Evolutionary conservation across 2,113 vertebrate species (phyloP).

Genomic region (Labeo catla): DNA sequence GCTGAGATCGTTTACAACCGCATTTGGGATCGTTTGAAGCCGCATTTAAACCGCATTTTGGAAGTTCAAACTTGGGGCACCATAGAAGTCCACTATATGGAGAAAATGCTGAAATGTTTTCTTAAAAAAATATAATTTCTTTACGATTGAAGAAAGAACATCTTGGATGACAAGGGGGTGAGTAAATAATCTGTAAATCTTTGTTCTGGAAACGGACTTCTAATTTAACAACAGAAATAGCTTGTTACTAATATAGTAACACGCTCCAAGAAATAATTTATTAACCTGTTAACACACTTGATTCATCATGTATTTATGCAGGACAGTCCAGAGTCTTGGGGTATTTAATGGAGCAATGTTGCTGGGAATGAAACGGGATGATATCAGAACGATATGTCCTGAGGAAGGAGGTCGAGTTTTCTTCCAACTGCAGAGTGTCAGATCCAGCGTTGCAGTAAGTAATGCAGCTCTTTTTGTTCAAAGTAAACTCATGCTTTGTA

Average conservation of each 20-base stretch:
- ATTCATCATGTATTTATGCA: slow-evolving; percentile 53
- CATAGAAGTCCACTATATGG: too few species aligned
- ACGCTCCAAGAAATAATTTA: not conserved
- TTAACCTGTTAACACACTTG: not conserved
- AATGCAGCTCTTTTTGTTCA: not conserved
- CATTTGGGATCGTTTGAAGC: too few species aligned
- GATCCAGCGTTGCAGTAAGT: slow-evolving; percentile 75
- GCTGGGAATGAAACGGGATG: slow-evolving; percentile 77
- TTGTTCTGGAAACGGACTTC: too few species aligned
- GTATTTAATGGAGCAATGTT: slow-evolving; percentile 80
- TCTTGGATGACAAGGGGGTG: too few species aligned
- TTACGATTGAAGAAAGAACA: too few species aligned
- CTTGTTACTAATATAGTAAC: not conserved
- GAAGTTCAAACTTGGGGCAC: too few species aligned
- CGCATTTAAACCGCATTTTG: too few species aligned
- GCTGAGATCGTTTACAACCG: too few species aligned
- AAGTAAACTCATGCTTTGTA: not conserved
- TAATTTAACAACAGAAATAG: not conserved
- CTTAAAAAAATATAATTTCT: too few species aligned
- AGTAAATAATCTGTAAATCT: too few species aligned
- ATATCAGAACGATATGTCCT: slow-evolving; percentile 81
- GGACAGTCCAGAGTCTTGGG: slow-evolving; percentile 82
- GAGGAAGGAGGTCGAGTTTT: slow-evolving; percentile 82
- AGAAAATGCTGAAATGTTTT: too few species aligned
- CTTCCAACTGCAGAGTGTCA: slow-evolving; percentile 79